These are phyloP conservation scores for Lepidurus packardi DNA, from an alignment of 1,140 invertebrate genomes.

Conservation along the genomic window DNA sequence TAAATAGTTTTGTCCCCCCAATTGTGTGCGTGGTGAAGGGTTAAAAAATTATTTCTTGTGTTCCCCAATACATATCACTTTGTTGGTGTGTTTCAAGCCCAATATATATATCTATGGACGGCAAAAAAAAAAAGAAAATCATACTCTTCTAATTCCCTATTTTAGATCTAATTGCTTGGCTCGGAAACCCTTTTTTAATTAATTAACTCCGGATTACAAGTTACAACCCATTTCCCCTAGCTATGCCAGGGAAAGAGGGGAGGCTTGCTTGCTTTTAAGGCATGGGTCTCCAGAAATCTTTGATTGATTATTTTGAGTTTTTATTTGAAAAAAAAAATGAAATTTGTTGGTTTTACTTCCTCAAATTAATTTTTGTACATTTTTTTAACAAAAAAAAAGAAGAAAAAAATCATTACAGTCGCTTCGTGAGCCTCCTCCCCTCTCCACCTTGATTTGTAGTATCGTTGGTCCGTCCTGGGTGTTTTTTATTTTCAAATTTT, in stretches of 20 bases:
- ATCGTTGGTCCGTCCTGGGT: background rate
- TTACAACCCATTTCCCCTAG: conserved; percentile 29
- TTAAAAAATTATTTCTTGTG: background rate
- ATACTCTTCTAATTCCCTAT: background rate
- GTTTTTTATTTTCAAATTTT: conserved; percentile 29
- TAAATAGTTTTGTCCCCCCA: background rate
- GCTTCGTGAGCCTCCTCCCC: conserved; percentile 22
- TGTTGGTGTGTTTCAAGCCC: conserved; percentile 18
- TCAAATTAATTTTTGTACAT: conserved; percentile 17
- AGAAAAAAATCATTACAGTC: background rate
- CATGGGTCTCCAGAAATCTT: conserved; percentile 19
- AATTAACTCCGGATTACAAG: conserved; percentile 30
- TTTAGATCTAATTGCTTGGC: conserved; percentile 23
- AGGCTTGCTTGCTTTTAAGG: conserved; percentile 17
- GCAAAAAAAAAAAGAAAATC: conserved; percentile 24
- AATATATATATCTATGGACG: conserved; percentile 12
- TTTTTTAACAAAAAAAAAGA: background rate
- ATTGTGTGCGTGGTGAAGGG: conserved; percentile 20
- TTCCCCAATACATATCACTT: conserved; percentile 15
- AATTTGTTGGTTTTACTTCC: conserved; percentile 30
- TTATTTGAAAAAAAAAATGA: conserved; percentile 25
- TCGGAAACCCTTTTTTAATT: background rate
- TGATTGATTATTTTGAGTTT: conserved; percentile 17
- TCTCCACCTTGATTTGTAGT: conserved; percentile 29
- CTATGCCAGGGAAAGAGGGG: conserved; percentile 18